Evolutionary conservation across 23 tunicate genomes (phyloP).

Genomic region (Botrylloides violaceus): DNA sequence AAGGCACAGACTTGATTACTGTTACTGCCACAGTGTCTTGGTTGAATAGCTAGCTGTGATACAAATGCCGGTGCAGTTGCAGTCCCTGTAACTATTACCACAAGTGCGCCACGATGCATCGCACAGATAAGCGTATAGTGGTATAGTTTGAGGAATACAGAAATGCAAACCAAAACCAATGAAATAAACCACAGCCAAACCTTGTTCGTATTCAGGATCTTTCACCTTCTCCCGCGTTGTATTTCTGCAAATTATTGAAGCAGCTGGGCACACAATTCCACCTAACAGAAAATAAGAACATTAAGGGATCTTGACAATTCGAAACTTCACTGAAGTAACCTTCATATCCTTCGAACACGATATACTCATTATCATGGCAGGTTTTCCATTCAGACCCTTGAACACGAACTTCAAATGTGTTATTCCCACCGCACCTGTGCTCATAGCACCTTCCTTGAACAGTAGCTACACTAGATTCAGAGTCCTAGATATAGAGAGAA

Average conservation of each 20-base stretch:
- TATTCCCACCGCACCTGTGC: constrained; percentile 54
- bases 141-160: too few species aligned
- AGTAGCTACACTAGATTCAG: neutral
- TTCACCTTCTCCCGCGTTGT: neutral
- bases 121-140: too few species aligned
- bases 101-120: too few species aligned
- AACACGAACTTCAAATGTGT: constrained; percentile 61
- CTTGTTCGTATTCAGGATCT: too few species aligned
- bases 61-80: too few species aligned
- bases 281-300: constrained; percentile 19
- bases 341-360: constrained; percentile 30
- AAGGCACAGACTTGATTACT: too few species aligned
- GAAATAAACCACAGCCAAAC: too few species aligned
- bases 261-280: constrained; percentile 41
- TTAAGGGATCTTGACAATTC: neutral
- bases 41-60: too few species aligned
- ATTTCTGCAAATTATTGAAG: constrained; percentile 31
- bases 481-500: neutral
- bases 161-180: too few species aligned
- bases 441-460: constrained; percentile 67
- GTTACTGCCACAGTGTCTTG: too few species aligned
- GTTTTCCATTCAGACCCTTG: constrained; percentile 45
- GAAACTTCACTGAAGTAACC: constrained; percentile 10
- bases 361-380: constrained; percentile 16
- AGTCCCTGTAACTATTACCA: too few species aligned